Conservation (phyloP, 2,113 vertebrate species). For the Nematolebias whitei region DNA sequence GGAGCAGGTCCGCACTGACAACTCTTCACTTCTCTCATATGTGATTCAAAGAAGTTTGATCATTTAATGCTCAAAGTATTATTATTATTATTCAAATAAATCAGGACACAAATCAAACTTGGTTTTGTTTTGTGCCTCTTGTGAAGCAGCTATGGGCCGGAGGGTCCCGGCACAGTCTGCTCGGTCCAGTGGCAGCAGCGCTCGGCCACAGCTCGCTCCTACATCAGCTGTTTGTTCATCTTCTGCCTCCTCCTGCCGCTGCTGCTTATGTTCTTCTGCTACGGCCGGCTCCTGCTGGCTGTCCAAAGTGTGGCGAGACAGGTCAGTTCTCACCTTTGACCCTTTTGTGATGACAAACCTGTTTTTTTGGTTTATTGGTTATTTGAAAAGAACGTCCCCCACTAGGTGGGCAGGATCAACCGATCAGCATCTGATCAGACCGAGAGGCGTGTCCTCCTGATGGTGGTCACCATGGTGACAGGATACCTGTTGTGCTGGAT, state of each 20-base stretch:
- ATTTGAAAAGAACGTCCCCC: constrained; percentile 1
- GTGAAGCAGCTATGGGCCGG: constrained; percentile 49
- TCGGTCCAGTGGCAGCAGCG: constrained; percentile 56
- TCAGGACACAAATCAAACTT: background rate
- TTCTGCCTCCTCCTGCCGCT: constrained; percentile 61
- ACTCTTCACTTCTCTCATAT: no score
- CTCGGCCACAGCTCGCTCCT: constrained; percentile 45
- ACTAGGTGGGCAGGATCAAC: constrained; percentile 29
- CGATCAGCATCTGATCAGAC: constrained; percentile 25
- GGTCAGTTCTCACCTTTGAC: constrained; percentile 41
- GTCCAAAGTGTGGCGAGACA: constrained; percentile 23
- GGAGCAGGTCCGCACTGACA: constrained; percentile 57
- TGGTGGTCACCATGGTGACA: constrained; percentile 59
- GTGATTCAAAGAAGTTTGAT: background rate
- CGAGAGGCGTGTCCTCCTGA: constrained; percentile 42
- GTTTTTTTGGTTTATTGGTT: background rate
- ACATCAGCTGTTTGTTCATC: constrained; percentile 55
- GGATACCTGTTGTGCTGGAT: constrained; percentile 64
- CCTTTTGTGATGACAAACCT: background rate
- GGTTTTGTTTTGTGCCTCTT: background rate
- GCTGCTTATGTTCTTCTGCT: constrained; percentile 62
- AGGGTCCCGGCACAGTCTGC: constrained; percentile 58
- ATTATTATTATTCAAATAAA: no score
- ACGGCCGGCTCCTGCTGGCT: constrained; percentile 58
- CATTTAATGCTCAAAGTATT: no score